Percentiles rank a stretch among this genome's conserved stretches.
Conservation (phyloP, 2,888 invertebrate genomes). For the Blera fallax region DNA sequence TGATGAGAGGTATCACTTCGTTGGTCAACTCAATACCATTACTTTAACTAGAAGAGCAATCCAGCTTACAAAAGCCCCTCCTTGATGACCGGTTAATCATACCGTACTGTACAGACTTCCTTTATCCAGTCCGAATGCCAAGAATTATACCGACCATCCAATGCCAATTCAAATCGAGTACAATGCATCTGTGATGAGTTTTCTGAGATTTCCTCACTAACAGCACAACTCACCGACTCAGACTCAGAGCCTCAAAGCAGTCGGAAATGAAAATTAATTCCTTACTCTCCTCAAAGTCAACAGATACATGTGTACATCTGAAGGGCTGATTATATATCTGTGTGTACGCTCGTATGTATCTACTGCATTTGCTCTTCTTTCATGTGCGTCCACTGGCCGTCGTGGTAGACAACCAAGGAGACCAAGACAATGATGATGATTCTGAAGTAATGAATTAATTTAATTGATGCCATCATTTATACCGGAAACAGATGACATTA, state of each 20-base stretch:
- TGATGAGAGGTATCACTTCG: background rate
- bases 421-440: constrained; percentile 45
- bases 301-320: background rate
- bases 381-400: background rate
- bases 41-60: constrained; percentile 20
- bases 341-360: no score
- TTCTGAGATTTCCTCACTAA: constrained; percentile 18
- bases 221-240: background rate
- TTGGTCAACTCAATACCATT: background rate
- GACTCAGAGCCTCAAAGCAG: constrained; percentile 47
- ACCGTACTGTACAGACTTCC: constrained; percentile 2
- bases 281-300: constrained; percentile 45
- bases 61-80: constrained; percentile 7
- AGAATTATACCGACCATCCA: constrained; percentile 13
- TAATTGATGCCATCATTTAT: constrained; percentile 72
- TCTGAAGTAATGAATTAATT: constrained; percentile 69
- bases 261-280: constrained; percentile 69
- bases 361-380: constrained; percentile 28
- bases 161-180: constrained; percentile 41
- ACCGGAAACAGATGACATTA: constrained; percentile 74
- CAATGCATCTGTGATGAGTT: constrained; percentile 10
- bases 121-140: constrained; percentile 13
- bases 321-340: no score
- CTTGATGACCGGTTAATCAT: constrained; percentile 57
- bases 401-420: background rate